These are phyloP conservation scores for Sarcophaga subvicina DNA, from an alignment of 2,888 invertebrate genomes.

Conservation along the genomic window DNA sequence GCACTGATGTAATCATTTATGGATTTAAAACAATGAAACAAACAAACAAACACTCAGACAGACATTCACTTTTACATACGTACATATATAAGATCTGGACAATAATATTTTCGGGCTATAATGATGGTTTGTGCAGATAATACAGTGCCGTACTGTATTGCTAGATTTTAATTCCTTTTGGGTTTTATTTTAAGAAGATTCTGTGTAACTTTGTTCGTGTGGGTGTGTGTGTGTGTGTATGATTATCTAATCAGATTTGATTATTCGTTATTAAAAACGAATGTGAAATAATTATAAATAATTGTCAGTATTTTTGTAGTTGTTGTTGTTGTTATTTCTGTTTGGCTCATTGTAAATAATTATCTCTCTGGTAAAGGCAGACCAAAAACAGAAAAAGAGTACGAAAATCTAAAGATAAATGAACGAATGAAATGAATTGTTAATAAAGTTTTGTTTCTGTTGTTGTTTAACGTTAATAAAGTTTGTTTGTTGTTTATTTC, in stretches of 20 bases:
- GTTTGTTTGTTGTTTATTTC: background rate
- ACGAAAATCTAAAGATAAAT: background rate
- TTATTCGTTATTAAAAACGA: background rate
- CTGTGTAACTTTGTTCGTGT: background rate
- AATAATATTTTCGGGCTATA: no score
- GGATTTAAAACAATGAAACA: no score
- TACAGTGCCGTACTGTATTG: no score
- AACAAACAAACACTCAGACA: no score
- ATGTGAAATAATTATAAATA: background rate
- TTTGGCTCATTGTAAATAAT: background rate
- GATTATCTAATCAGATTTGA: background rate
- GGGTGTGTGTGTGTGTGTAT: background rate
- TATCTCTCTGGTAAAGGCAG: background rate
- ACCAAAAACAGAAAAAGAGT: no score
- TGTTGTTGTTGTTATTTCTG: no score
- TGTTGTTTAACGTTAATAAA: background rate
- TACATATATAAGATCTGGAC: no score
- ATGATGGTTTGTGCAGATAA: no score
- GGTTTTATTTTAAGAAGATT: no score
- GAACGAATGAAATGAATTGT: background rate
- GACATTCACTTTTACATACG: no score
- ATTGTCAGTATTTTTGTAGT: background rate
- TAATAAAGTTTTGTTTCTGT: background rate
- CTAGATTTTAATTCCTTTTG: no score
- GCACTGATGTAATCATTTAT: no score